Percentiles rank a stretch among this genome's conserved stretches.
Evolutionary conservation across 2,888 invertebrate genomes (phyloP).

Genomic region (Amiota minor): DNA sequence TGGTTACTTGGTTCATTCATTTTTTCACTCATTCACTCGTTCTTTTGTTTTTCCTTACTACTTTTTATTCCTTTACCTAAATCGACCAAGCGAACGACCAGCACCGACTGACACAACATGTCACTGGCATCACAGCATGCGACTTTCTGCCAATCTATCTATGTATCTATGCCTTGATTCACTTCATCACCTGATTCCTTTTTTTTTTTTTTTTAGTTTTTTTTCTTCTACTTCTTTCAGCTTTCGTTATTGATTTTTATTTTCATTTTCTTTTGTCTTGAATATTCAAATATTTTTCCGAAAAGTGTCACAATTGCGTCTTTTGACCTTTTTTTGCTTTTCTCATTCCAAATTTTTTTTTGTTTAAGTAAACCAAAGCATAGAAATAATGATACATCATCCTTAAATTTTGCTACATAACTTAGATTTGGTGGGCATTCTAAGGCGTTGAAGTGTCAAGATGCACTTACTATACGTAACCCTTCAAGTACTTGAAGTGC

Average conservation of each 20-base stretch:
- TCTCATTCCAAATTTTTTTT: not conserved
- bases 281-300: not conserved
- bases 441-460: too few species aligned
- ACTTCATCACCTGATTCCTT: not conserved
- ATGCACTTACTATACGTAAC: too few species aligned
- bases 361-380: too few species aligned
- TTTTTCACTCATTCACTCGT: too few species aligned
- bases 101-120: constrained; percentile 12
- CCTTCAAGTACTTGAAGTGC: too few species aligned
- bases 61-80: not conserved
- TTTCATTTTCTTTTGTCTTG: constrained; percentile 15
- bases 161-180: too few species aligned
- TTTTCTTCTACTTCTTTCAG: constrained; percentile 21
- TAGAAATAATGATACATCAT: too few species aligned
- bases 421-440: too few species aligned
- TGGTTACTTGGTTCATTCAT: too few species aligned
- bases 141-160: not conserved
- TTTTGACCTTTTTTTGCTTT: constrained; percentile 4
- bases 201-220: not conserved
- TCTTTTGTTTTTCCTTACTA: not conserved
- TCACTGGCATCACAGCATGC: not conserved
- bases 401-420: too few species aligned
- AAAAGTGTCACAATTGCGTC: constrained; percentile 22
- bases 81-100: not conserved
- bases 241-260: constrained; percentile 44